A percentile compares a stretch with the other conserved stretches of the same genome.
Conservation (phyloP, 2,888 invertebrate genomes). For the Catotricha subobsoleta region DNA sequence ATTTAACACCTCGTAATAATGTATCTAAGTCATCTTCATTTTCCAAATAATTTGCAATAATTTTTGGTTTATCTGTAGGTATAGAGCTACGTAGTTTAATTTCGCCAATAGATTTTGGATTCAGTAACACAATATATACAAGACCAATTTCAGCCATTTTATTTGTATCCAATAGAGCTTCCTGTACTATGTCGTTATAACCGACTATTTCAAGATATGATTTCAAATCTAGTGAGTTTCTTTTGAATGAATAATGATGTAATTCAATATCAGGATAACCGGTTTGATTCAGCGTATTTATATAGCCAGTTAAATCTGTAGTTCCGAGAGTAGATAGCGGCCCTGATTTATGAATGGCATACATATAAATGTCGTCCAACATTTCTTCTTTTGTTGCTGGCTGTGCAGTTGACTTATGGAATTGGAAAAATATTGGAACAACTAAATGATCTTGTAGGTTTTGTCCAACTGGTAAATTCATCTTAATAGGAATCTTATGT, state of each 20-base stretch:
- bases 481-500: constrained; percentile 34
- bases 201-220: constrained; percentile 23
- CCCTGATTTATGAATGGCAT: constrained; percentile 33
- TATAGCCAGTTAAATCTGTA: constrained; percentile 33
- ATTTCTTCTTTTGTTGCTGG: constrained; percentile 8
- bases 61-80: constrained; percentile 38
- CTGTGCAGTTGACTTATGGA: constrained; percentile 23
- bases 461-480: constrained; percentile 45
- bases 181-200: constrained; percentile 20
- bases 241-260: constrained; percentile 21
- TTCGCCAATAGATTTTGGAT: constrained; percentile 33
- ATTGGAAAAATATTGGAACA: constrained; percentile 24
- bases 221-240: constrained; percentile 19
- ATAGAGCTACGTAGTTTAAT: constrained; percentile 34
- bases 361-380: constrained; percentile 25
- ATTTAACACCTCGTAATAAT: constrained; percentile 23
- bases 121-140: constrained; percentile 27
- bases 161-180: constrained; percentile 23
- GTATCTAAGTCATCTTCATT: constrained; percentile 31
- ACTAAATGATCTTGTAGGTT: constrained; percentile 67
- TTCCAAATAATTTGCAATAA: constrained; percentile 42
- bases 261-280: constrained; percentile 6
- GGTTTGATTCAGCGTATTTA: constrained; percentile 28
- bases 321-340: constrained; percentile 30
- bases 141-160: constrained; percentile 19